Conservation (phyloP, 2,888 invertebrate species). For the Drosophila mulleri region DNA sequence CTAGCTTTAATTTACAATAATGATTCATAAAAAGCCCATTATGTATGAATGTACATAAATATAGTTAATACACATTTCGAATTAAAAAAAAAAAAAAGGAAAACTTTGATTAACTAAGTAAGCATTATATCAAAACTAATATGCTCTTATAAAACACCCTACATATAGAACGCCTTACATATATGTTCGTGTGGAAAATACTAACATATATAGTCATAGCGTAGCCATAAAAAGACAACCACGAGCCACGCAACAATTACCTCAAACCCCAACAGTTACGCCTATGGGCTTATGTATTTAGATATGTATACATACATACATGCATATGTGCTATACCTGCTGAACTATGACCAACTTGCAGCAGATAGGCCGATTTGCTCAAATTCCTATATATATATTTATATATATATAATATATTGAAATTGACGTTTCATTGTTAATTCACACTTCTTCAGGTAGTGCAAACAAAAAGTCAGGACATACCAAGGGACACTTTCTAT, state of each 20-base stretch:
- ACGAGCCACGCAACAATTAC: slow-evolving; percentile 42
- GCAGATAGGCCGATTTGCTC: slow-evolving; percentile 14
- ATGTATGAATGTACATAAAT: slow-evolving; percentile 25
- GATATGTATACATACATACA: background rate
- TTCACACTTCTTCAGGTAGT: background rate
- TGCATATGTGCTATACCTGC: background rate
- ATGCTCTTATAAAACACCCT: background rate
- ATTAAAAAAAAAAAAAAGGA: no score
- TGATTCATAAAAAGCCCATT: slow-evolving; percentile 6
- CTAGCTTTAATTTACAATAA: slow-evolving; percentile 33
- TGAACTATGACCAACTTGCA: slow-evolving; percentile 6
- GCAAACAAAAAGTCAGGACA: background rate
- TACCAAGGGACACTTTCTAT: slow-evolving; percentile 9
- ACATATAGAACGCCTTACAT: background rate
- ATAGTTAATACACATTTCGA: slow-evolving; percentile 18
- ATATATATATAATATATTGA: background rate
- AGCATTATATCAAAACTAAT: background rate
- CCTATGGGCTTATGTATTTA: slow-evolving; percentile 2
- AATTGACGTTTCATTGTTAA: slow-evolving; percentile 25
- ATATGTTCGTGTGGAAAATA: slow-evolving; percentile 5
- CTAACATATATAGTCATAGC: background rate
- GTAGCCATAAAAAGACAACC: slow-evolving; percentile 24
- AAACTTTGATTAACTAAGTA: background rate
- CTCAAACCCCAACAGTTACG: slow-evolving; percentile 10
- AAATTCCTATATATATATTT: background rate